Percentiles rank a stretch among this genome's conserved stretches.
These are phyloP conservation scores for Elgonia sp. DNA, from an alignment of 2,888 invertebrate species.

Conservation along the genomic window DNA sequence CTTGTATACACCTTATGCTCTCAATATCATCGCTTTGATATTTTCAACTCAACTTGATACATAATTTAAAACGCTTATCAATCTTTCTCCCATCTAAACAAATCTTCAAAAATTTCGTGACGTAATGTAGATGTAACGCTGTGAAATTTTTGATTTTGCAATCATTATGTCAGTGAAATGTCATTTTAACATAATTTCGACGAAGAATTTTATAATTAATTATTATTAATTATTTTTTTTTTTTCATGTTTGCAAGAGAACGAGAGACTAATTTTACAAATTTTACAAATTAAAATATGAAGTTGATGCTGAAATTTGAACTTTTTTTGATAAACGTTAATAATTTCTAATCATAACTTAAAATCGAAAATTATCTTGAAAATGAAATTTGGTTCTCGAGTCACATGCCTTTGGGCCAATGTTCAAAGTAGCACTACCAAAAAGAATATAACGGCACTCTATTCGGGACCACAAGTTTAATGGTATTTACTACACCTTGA, in stretches of 20 bases:
- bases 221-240: background rate
- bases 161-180: conserved; percentile 61
- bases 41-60: background rate
- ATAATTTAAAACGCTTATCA: background rate
- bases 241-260: no score
- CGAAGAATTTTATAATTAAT: background rate
- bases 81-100: conserved; percentile 16
- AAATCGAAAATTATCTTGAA: conserved; percentile 58
- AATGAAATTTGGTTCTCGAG: conserved; percentile 66
- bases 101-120: conserved; percentile 31
- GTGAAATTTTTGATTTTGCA: conserved; percentile 64
- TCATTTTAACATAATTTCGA: conserved; percentile 27
- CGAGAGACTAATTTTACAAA: no score
- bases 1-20: background rate
- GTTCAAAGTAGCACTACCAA: conserved; percentile 69
- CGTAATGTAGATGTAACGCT: conserved; percentile 55
- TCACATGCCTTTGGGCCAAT: conserved; percentile 53
- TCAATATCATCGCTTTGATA: no score
- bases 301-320: background rate
- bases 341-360: conserved; percentile 48
- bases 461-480: conserved; percentile 66
- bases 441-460: conserved; percentile 77
- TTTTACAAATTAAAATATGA: background rate
- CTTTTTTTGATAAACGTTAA: background rate
- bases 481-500: conserved; percentile 73